Conservation (phyloP, 2,113 vertebrate genomes). For the Malurus melanocephalus region DNA sequence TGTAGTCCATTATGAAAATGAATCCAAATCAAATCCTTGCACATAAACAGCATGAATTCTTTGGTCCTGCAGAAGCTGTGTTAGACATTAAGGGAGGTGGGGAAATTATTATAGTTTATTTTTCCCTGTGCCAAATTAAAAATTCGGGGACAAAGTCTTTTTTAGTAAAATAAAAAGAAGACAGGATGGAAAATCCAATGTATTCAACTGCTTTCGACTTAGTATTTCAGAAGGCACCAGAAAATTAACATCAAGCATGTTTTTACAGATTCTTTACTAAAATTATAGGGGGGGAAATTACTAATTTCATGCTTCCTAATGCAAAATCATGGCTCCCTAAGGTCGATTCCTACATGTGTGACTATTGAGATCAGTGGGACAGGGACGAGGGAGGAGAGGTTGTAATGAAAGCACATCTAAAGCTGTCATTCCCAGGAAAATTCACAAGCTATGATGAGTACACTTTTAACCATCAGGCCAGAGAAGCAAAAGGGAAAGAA, state of each 20-base stretch:
- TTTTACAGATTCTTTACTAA: constrained; percentile 16
- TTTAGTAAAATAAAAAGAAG: not conserved
- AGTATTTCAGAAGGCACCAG: not conserved
- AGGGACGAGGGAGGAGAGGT: not conserved
- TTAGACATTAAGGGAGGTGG: not conserved
- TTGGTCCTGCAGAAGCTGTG: not conserved
- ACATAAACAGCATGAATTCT: constrained; percentile 4
- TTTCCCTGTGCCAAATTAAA: not conserved
- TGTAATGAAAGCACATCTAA: constrained; percentile 22
- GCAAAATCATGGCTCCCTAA: constrained; percentile 11
- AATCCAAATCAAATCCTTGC: not conserved
- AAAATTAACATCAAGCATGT: constrained; percentile 12
- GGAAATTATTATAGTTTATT: not conserved
- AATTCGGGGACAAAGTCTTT: not conserved
- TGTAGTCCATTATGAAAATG: not conserved
- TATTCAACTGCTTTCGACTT: not conserved
- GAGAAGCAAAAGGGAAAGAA: constrained; percentile 18
- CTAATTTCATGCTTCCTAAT: constrained; percentile 31
- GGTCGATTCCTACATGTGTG: not conserved
- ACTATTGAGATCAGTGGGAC: constrained; percentile 1
- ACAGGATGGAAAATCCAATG: not conserved
- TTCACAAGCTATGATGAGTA: constrained; percentile 20
- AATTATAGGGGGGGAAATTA: not conserved
- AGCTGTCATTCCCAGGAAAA: constrained; percentile 35
- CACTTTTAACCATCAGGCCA: constrained; percentile 14